Conservation (phyloP, 2,888 invertebrate species). For the Sinohyriopsis cumingii region DNA sequence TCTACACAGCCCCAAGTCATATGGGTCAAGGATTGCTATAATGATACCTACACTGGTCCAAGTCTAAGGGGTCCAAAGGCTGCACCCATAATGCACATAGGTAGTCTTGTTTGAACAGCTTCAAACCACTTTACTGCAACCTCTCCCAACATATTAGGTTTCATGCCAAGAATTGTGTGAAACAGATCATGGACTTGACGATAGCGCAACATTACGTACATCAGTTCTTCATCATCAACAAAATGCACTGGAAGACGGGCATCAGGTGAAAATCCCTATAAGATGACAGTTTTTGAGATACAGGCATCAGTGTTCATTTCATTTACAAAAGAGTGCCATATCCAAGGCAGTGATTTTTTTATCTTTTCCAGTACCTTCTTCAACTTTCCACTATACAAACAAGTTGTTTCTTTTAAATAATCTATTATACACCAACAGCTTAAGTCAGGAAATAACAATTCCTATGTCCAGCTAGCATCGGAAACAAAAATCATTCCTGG, state of each 20-base stretch:
- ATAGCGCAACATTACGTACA: conserved; percentile 97
- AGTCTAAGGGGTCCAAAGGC: conserved; percentile 92
- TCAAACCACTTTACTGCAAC: conserved; percentile 98
- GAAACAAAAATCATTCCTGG: no score
- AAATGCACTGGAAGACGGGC: conserved; percentile 91
- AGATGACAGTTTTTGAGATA: not conserved
- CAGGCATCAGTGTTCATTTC: not conserved
- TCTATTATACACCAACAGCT: no score
- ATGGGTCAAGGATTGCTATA: no score
- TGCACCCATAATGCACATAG: conserved; percentile 96
- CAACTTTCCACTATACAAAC: no score
- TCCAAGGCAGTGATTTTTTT: not conserved
- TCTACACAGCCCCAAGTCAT: no score
- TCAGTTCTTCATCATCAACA: conserved; percentile 89
- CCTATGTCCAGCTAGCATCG: no score
- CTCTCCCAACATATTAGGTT: conserved; percentile 77
- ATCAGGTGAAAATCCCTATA: conserved; percentile 91
- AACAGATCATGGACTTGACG: conserved; percentile 96
- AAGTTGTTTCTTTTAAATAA: no score
- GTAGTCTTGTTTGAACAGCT: conserved; percentile 93
- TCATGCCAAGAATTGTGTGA: conserved; percentile 91
- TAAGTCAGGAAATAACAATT: no score
- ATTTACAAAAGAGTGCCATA: not conserved
- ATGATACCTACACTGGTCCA: conserved; percentile 80
- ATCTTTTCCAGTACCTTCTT: no score